Percentiles rank a stretch among this genome's conserved stretches.
Evolutionary conservation across 2,888 invertebrate genomes (phyloP).

Genomic region (Synergus japonicus): DNA sequence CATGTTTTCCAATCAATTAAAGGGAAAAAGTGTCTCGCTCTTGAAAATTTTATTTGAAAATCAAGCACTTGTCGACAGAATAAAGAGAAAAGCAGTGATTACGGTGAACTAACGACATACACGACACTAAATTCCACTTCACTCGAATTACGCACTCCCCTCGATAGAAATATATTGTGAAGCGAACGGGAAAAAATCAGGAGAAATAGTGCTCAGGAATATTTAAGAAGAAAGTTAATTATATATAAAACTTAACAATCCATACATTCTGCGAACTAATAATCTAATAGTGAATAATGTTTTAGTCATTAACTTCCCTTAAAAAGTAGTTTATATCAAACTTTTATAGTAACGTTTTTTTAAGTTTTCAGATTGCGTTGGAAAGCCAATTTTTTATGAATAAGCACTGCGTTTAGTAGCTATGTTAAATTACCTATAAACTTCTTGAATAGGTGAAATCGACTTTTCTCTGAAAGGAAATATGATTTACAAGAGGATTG

Average conservation of each 20-base stretch:
- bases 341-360: too few relatives aligned
- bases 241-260: too few relatives aligned
- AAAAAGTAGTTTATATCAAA: too few relatives aligned
- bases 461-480: too few relatives aligned
- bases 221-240: constrained; percentile 44
- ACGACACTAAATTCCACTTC: constrained; percentile 4
- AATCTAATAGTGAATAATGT: too few relatives aligned
- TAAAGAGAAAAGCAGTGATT: constrained; percentile 20
- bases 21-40: background rate
- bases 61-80: constrained; percentile 10
- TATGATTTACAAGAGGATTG: background rate
- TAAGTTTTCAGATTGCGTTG: too few relatives aligned
- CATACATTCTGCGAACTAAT: too few relatives aligned
- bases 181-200: background rate
- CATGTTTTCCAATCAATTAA: background rate
- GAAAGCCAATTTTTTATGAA: too few relatives aligned
- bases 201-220: background rate
- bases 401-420: too few relatives aligned
- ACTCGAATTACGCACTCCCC: background rate
- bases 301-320: too few relatives aligned
- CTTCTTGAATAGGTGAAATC: too few relatives aligned
- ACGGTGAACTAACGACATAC: constrained; percentile 9
- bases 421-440: too few relatives aligned
- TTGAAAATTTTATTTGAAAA: constrained; percentile 6
- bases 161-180: background rate